Conservation (phyloP, 2,113 vertebrate genomes). For the Ophthalmolycus amberensis region DNA sequence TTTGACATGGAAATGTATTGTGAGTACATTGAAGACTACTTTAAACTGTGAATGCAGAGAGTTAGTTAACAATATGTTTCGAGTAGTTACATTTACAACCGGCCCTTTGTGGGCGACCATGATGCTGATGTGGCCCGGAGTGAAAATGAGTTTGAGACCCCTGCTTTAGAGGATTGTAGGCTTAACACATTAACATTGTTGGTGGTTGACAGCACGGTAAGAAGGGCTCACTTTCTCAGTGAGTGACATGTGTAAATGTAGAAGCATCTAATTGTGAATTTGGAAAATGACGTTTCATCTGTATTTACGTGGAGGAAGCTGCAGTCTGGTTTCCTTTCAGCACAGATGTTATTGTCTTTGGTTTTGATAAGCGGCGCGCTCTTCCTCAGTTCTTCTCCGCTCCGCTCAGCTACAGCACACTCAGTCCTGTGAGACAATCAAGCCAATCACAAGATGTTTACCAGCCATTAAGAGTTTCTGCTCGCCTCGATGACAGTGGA, state of each 20-base stretch:
- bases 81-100: too few species aligned
- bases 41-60: too few species aligned
- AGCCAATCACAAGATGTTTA: constrained; percentile 66
- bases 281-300: constrained; percentile 43
- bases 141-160: too few species aligned
- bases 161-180: too few species aligned
- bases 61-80: too few species aligned
- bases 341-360: constrained; percentile 65
- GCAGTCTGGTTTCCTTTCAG: constrained; percentile 44
- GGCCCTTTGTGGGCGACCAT: too few species aligned
- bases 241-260: constrained; percentile 20
- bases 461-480: constrained; percentile 40
- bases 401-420: constrained; percentile 34
- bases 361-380: constrained; percentile 44
- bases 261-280: constrained; percentile 41
- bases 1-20: too few species aligned
- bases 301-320: constrained; percentile 25
- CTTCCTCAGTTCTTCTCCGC: constrained; percentile 40
- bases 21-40: too few species aligned
- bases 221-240: background rate
- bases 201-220: background rate
- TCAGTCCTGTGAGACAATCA: constrained; percentile 52
- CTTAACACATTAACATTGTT: constrained; percentile 4
- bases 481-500: constrained; percentile 19
- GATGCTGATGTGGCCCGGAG: too few species aligned